Base-by-base conservation (phyloP, 2,113 vertebrate genomes). In the Merops nubicus region DNA sequence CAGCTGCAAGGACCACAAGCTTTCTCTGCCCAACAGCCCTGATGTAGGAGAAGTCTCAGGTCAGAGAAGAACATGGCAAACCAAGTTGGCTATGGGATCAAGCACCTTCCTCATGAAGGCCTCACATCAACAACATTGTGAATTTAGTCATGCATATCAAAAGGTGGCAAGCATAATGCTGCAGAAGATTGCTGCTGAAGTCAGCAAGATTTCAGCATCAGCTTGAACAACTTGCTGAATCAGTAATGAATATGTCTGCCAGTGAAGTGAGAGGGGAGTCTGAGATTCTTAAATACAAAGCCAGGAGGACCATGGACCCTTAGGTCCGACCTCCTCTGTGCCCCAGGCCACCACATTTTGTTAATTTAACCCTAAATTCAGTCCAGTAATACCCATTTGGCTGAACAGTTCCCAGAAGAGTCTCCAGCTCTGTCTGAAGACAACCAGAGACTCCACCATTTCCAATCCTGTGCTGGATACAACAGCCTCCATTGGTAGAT, bases 161-260 rank as follows among this genome's bases (percentile, higher is more conserved):
- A 87, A 86, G 51, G 20, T 16, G 29, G 17, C 0, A 0, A 84
- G 28, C 6, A 86, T 16, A 62, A 80, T 5, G 22, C 34, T 80
- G 76, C 51, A 50, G 62, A 19, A 64, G 31, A 80, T n/a, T 2
- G 0, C 12, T 60, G 60, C 79, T 88, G 65, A 43, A 88, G 26
- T 53, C 90, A 92, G 59, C 54, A 77, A 84, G 67, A 86, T 40
- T 85, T 86, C 13, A 4, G 78, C 50, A 70, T 31, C 64, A 74
- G 38, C 79, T 75, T 47, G 79, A 95, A 77, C 33, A 90, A 36
- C n/a, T n/a, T 77, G 21, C 38, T 53, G 34, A 88, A 93, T 91
- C 79, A 93, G 40, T 67, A 74, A 83, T 17, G 36, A 74, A 36
- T 5, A 59, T 51, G 17, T 80, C 23, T 38, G 62, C 51, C 59